These are phyloP conservation scores for Polypterus bichir DNA, from an alignment of 2,113 vertebrate species.

Conservation along the genomic window DNA sequence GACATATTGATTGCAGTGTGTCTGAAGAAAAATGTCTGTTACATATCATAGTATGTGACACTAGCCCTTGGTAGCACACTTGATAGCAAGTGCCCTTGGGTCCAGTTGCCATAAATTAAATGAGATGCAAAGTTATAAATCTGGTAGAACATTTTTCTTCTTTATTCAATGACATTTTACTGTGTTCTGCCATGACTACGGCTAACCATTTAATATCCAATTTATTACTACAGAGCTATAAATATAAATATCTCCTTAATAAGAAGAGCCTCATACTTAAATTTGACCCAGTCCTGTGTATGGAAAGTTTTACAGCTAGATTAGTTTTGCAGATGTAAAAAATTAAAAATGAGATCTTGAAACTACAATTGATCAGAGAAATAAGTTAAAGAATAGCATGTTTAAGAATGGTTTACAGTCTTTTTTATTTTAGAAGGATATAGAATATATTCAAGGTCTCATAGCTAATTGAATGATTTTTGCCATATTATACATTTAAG, in stretches of 20 bases:
- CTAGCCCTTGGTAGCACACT: constrained; percentile 9
- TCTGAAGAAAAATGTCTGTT: constrained; percentile 23
- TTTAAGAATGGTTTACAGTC: too few species aligned
- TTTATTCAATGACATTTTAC: not conserved
- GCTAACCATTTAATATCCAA: not conserved
- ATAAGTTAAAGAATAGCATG: too few species aligned
- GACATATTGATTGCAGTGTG: constrained; percentile 25
- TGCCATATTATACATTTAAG: too few species aligned
- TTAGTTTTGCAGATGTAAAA: too few species aligned
- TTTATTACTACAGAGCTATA: constrained; percentile 1
- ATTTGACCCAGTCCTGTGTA: too few species aligned
- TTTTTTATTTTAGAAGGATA: too few species aligned
- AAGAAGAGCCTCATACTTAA: too few species aligned
- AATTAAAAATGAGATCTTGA: too few species aligned
- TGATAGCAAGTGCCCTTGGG: constrained; percentile 14
- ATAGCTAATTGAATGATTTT: too few species aligned
- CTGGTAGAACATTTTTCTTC: constrained; percentile 13
- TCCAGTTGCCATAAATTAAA: constrained; percentile 20
- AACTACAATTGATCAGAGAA: too few species aligned
- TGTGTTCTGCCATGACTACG: constrained; percentile 1
- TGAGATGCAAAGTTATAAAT: constrained; percentile 2
- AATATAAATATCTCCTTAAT: not conserved
- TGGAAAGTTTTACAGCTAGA: too few species aligned
- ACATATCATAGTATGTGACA: not conserved
- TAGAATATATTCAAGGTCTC: too few species aligned